phyloP scores from a whole-genome alignment of 2,888 invertebrate species.

The Tetramorium bicarinatum region DNA sequence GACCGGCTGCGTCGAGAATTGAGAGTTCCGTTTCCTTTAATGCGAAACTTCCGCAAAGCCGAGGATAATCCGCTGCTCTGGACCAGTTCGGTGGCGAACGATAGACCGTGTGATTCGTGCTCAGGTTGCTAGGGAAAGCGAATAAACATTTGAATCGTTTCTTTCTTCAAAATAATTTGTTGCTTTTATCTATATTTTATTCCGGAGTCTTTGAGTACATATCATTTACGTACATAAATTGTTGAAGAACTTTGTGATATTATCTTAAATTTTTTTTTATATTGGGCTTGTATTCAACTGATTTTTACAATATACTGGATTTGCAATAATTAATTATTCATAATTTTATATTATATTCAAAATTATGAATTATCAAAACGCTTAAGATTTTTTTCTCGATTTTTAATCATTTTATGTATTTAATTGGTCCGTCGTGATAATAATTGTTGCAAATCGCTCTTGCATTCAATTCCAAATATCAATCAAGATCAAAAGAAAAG shows the following conservation, averaged over 20 bases:
- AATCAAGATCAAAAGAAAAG: constrained; percentile 7
- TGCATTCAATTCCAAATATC: neutral
- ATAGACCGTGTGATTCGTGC: neutral
- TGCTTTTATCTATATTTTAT: neutral
- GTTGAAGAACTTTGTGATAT: neutral
- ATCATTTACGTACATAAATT: neutral
- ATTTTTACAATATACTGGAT: neutral
- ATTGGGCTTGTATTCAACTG: neutral
- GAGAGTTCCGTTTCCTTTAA: constrained; percentile 78
- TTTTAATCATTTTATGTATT: neutral
- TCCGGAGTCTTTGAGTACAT: neutral
- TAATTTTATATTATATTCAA: neutral
- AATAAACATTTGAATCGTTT: neutral
- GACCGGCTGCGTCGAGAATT: constrained; percentile 68
- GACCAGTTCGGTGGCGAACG: constrained; percentile 17
- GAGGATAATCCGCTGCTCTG: constrained; percentile 50
- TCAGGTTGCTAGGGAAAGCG: neutral
- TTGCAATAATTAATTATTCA: neutral
- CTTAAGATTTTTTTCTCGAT: neutral
- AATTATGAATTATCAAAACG: neutral
- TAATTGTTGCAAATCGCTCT: constrained; percentile 23
- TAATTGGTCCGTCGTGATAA: neutral
- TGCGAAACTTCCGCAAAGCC: constrained; percentile 74
- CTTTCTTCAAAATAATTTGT: neutral
- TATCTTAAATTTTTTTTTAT: neutral